A percentile compares a stretch with the other conserved stretches of the same genome.
Evolutionary conservation across 2,888 invertebrate genomes (phyloP).

Genomic region (Synanthedon andrenaeformis): DNA sequence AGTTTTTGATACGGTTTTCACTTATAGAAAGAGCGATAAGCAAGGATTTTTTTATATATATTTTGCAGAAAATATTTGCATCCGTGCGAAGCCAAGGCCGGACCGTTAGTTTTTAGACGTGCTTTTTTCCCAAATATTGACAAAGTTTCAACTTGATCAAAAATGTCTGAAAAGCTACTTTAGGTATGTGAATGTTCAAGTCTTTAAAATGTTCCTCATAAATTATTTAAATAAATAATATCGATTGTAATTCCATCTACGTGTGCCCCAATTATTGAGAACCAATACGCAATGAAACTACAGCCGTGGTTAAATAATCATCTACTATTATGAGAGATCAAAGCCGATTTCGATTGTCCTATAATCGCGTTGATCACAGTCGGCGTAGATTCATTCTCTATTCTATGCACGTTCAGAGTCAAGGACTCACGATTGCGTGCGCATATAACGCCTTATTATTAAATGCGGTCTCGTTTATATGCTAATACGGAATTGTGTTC

Average conservation of each 20-base stretch:
- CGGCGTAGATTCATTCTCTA: conserved; percentile 3
- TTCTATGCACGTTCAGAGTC: conserved; percentile 3
- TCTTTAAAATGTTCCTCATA: too few species aligned
- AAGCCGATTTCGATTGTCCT: conserved; percentile 14
- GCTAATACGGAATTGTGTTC: conserved; percentile 31
- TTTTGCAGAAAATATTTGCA: too few species aligned
- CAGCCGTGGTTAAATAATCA: conserved; percentile 14
- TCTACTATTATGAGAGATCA: conserved; percentile 27
- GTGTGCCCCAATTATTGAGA: conserved; percentile 5
- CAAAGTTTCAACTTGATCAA: too few species aligned
- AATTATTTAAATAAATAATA: too few species aligned
- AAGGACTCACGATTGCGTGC: neutral
- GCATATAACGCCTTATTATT: conserved; percentile 31
- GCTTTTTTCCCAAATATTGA: too few species aligned
- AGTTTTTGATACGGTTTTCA: too few species aligned
- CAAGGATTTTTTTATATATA: too few species aligned
- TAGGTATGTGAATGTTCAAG: too few species aligned
- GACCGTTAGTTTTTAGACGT: too few species aligned
- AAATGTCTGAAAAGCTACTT: too few species aligned
- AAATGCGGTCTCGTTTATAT: conserved; percentile 41
- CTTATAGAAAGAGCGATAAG: too few species aligned
- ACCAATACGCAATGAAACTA: conserved; percentile 31
- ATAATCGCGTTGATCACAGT: conserved; percentile 9
- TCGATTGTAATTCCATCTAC: neutral
- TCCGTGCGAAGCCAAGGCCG: too few species aligned